Evolutionary conservation across 2,113 vertebrate species (phyloP).

Genomic region (Phyllopteryx taeniolatus): DNA sequence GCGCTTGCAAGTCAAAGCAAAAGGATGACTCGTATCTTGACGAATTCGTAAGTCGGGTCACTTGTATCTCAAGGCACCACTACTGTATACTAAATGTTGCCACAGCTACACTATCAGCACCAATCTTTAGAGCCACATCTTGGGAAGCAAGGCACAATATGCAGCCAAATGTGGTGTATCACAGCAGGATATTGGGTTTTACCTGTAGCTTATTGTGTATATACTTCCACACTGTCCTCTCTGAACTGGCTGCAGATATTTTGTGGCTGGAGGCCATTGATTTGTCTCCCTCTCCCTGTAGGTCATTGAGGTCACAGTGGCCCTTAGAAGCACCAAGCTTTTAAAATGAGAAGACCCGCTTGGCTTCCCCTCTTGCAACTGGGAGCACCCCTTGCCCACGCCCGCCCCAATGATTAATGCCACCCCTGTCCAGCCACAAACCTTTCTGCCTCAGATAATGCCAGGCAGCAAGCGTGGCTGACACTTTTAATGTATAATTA

Average conservation of each 20-base stretch:
- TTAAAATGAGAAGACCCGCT: conserved; percentile 78
- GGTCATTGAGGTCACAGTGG: conserved; percentile 84
- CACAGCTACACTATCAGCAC: no score
- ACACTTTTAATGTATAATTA: conserved; percentile 99
- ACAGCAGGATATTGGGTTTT: conserved; percentile 4
- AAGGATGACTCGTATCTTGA: no score
- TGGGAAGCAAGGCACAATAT: no score
- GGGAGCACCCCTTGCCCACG: conserved; percentile 79
- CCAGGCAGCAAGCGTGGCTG: conserved; percentile 97
- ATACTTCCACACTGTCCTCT: conserved; percentile 24
- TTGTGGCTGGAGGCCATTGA: conserved; percentile 85
- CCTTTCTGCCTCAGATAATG: conserved; percentile 99
- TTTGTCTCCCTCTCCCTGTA: conserved; percentile 84
- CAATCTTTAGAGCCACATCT: no score
- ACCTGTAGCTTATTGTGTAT: conserved; percentile 21
- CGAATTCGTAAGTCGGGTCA: no score
- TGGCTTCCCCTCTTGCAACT: conserved; percentile 87
- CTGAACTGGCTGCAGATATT: conserved; percentile 65
- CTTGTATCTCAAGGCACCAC: no score
- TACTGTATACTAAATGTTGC: no score
- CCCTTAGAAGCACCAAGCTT: conserved; percentile 77
- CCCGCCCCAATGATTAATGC: conserved; percentile 98
- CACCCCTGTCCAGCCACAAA: conserved; percentile 98
- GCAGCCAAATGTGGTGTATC: conserved; percentile 6
- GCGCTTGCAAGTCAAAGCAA: no score